Conservation (phyloP, 2,888 invertebrate species). For the Tetropium fuscum region DNA sequence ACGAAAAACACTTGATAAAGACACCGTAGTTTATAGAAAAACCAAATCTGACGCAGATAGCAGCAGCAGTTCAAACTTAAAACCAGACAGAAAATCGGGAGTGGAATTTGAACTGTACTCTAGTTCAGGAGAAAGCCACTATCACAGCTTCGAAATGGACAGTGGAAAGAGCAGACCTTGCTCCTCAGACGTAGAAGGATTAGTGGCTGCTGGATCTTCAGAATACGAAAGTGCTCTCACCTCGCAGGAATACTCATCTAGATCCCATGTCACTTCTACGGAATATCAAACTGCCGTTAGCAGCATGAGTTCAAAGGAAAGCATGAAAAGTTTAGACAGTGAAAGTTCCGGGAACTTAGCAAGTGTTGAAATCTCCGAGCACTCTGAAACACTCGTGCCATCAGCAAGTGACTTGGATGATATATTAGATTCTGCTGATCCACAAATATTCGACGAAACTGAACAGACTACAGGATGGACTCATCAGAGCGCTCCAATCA, state of each 20-base stretch:
- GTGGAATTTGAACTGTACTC: slow-evolving; percentile 85
- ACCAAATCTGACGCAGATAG: slow-evolving; percentile 61
- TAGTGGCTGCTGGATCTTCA: slow-evolving; percentile 81
- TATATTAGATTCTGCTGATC: slow-evolving; percentile 74
- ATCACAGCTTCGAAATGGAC: slow-evolving; percentile 88
- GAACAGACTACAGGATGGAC: slow-evolving; percentile 49
- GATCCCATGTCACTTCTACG: slow-evolving; percentile 80
- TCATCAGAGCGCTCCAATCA: slow-evolving; percentile 38
- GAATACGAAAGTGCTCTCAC: slow-evolving; percentile 90
- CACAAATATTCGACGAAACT: slow-evolving; percentile 64
- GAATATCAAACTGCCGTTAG: slow-evolving; percentile 90
- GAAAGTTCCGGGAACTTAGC: slow-evolving; percentile 90
- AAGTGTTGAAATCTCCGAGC: slow-evolving; percentile 91
- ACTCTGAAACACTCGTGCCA: slow-evolving; percentile 93
- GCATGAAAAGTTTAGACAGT: slow-evolving; percentile 90
- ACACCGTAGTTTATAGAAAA: slow-evolving; percentile 62
- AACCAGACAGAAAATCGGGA: slow-evolving; percentile 78
- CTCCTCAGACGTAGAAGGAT: slow-evolving; percentile 89
- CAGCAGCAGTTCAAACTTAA: slow-evolving; percentile 61
- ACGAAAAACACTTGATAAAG: slow-evolving; percentile 49
- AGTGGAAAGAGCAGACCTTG: slow-evolving; percentile 80
- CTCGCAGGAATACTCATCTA: slow-evolving; percentile 81
- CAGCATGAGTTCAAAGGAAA: slow-evolving; percentile 89
- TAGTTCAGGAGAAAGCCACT: slow-evolving; percentile 90
- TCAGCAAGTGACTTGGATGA: slow-evolving; percentile 87